Conservation (phyloP, 2,888 invertebrate species). For the Caenorhabditis sulstoni region DNA sequence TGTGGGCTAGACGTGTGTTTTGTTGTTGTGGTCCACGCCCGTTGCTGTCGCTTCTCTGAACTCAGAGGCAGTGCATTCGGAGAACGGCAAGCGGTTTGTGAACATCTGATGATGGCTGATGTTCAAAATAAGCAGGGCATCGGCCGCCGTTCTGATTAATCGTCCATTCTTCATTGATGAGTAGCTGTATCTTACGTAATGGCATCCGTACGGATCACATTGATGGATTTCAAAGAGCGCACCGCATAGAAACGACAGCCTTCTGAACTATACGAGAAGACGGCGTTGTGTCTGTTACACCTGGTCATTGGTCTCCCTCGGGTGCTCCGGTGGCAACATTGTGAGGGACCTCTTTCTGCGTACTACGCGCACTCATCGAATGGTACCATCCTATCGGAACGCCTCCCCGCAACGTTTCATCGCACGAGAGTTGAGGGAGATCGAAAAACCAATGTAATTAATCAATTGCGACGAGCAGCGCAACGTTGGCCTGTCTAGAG, state of each 20-base stretch:
- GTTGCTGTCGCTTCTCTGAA: neutral
- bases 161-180: constrained; percentile 3
- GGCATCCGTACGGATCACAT: neutral
- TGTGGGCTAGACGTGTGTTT: neutral
- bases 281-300: constrained; percentile 33
- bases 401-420: constrained; percentile 3
- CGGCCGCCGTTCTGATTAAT: constrained; percentile 8
- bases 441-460: constrained; percentile 47
- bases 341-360: neutral
- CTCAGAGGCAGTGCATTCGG: neutral
- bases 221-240: constrained; percentile 48
- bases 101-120: neutral
- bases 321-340: constrained; percentile 8
- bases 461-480: constrained; percentile 31
- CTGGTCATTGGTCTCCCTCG: constrained; percentile 40
- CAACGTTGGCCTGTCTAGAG: constrained; percentile 10
- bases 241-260: neutral
- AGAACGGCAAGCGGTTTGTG: constrained; percentile 14
- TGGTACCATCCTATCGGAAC: constrained; percentile 30
- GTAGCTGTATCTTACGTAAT: constrained; percentile 7
- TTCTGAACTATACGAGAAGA: constrained; percentile 36
- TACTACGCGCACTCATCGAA: constrained; percentile 35
- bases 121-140: constrained; percentile 10
- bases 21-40: constrained; percentile 5
- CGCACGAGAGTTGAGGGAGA: neutral